These are phyloP conservation scores for Trissoscelio sp. DNA, from an alignment of 2,888 invertebrate species.

Conservation along the genomic window DNA sequence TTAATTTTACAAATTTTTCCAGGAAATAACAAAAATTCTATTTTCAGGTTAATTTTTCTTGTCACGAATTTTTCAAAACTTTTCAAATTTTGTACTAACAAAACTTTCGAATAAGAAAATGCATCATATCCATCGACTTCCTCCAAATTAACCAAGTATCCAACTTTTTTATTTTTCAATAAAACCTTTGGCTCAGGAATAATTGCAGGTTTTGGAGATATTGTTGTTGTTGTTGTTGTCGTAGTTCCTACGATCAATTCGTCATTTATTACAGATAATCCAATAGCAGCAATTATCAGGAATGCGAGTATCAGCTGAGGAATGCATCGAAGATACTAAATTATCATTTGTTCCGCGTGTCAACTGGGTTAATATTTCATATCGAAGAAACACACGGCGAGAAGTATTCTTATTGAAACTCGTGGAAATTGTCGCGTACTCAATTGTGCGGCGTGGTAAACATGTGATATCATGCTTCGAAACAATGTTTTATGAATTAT, in stretches of 20 bases:
- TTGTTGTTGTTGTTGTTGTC: background rate
- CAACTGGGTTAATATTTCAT: constrained; percentile 39
- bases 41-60: too few species aligned
- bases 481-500: constrained; percentile 58
- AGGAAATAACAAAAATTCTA: too few species aligned
- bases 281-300: background rate
- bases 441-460: constrained; percentile 52
- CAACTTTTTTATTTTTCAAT: too few species aligned
- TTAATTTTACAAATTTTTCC: too few species aligned
- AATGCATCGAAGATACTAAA: constrained; percentile 23
- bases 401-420: constrained; percentile 36
- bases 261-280: background rate
- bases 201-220: too few species aligned
- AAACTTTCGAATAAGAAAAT: too few species aligned
- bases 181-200: too few species aligned
- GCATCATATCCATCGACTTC: too few species aligned
- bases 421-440: constrained; percentile 44
- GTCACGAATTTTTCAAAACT: too few species aligned
- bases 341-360: constrained; percentile 29
- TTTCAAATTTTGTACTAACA: too few species aligned
- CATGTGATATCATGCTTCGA: constrained; percentile 28
- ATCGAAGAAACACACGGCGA: constrained; percentile 20
- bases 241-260: background rate
- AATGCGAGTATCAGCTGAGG: constrained; percentile 10
- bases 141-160: too few species aligned